Base-by-base conservation (phyloP, 2,888 invertebrate species). In the Pecten maximus region DNA sequence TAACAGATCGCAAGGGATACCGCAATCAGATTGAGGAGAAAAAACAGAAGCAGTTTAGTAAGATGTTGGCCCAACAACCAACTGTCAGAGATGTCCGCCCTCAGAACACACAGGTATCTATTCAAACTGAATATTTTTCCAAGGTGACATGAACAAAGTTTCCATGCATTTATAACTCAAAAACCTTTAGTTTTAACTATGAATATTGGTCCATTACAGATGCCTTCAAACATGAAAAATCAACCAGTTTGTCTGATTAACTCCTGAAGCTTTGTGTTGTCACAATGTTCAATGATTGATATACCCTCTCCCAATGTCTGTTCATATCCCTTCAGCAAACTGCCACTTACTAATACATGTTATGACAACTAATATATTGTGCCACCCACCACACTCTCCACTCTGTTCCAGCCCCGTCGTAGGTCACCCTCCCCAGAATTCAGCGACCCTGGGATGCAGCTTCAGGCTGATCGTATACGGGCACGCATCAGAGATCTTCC, bases 51-150 rank as follows among this genome's bases (percentile, higher is more conserved):
- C 74, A 74, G 74, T 74, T 28, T 35, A 28, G 74, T 28, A 74
- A 74, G 15, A 74, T 74, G 74, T 74, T 74, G 74, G 74, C 74
- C 35, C 74, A 74, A 74, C 74, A 74, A 74, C 74, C 74, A 10
- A 4, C 74, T 6, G 74, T 74, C 35, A 74, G 74, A 28, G 74
- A 74, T 28, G 74, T 74, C 8, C 28, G 74, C 8, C 74, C 4
- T 35, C 74, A 74, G 74, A 15, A 74, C 28, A 35, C 74, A 74
- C 74, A 74, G 74, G 74, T 74, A 74, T 28, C 50, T 54, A 23
- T 54, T 3, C 15, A 12, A 3, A 12, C 15, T 54, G 2, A 54
- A 12, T n/a, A n/a, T 44, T 44, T 44, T 6, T 44, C 44, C 12
- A 44, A 44, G 44, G 44, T 44, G 44, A 10, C 44, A 10, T 10